phyloP scores from a whole-genome alignment of 2,113 vertebrate genomes.

The Probosciger aterrimus region DNA sequence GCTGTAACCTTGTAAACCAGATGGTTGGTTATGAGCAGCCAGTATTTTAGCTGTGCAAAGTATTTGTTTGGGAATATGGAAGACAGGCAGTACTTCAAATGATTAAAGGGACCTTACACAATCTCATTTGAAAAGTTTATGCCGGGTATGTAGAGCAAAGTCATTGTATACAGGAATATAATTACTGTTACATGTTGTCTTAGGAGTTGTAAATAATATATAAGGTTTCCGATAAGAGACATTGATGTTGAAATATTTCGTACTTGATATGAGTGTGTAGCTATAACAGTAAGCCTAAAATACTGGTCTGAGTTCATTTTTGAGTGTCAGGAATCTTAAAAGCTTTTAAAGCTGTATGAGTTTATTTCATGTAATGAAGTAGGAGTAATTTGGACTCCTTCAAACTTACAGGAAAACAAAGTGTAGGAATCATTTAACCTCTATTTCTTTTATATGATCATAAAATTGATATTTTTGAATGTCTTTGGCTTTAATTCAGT shows the following conservation, averaged over 20 bases:
- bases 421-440: not conserved
- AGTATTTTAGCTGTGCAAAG: not conserved
- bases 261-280: not conserved
- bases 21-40: not conserved
- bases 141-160: not conserved
- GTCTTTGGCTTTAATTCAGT: not conserved
- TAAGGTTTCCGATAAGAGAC: not conserved
- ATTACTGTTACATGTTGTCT: not conserved
- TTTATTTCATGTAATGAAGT: not conserved
- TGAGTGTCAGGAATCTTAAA: not conserved
- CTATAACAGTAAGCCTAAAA: not conserved
- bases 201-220: not conserved
- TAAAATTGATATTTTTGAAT: not conserved
- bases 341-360: not conserved
- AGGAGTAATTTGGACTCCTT: not conserved
- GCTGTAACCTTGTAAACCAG: not conserved
- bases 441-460: not conserved
- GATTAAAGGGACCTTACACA: not conserved
- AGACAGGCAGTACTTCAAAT: not conserved
- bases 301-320: not conserved
- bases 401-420: not conserved
- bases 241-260: not conserved
- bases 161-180: not conserved
- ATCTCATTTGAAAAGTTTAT: not conserved
- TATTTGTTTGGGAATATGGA: not conserved